Evolutionary conservation across 2,888 invertebrate species (phyloP).

Genomic region (Griposia aprilina): DNA sequence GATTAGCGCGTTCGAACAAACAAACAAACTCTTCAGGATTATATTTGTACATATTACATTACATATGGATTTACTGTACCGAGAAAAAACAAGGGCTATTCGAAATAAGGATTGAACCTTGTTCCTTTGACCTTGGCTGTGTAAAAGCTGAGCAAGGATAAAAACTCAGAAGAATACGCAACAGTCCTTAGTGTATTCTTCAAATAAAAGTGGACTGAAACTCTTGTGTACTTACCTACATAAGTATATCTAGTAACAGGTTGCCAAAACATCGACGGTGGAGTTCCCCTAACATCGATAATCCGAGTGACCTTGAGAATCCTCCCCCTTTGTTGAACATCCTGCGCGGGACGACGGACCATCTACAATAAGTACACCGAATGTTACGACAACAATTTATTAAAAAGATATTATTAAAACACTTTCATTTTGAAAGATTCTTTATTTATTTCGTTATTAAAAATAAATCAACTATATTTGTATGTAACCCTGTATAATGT

Average conservation of each 20-base stretch:
- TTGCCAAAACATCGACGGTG: conserved; percentile 23
- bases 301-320: conserved; percentile 39
- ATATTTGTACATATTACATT: too few species aligned
- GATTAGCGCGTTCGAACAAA: too few species aligned
- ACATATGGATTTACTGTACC: neutral
- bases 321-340: conserved; percentile 8
- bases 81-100: neutral
- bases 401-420: neutral
- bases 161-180: neutral
- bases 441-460: neutral
- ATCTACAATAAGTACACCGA: conserved; percentile 13
- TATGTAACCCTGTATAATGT: neutral
- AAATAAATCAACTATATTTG: too few species aligned
- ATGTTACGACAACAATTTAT: neutral
- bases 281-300: conserved; percentile 36
- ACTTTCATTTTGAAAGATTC: neutral
- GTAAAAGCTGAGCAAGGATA: neutral
- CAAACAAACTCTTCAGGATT: too few species aligned
- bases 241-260: conserved; percentile 29
- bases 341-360: conserved; percentile 18
- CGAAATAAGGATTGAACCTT: neutral
- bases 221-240: neutral
- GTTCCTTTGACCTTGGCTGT: neutral
- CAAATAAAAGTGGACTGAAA: neutral
- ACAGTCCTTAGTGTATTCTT: neutral